phyloP scores from a whole-genome alignment of 2,888 invertebrate species.

The Meandrusa payeni region DNA sequence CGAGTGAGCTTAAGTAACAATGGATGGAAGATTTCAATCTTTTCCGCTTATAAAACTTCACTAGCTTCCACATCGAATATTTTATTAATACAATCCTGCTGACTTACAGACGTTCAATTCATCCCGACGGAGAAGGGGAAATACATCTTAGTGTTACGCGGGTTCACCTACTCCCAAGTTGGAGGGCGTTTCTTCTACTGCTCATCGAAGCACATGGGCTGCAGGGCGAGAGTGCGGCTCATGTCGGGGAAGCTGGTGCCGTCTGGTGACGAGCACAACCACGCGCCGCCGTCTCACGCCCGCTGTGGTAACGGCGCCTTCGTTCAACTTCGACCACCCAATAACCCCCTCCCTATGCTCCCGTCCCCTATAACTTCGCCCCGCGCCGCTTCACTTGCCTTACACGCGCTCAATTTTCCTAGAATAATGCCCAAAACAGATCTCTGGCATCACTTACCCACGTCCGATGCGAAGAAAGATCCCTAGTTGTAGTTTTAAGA shows the following conservation, averaged over 20 bases:
- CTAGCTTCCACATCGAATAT: too few species aligned
- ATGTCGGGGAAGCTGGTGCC: constrained; percentile 62
- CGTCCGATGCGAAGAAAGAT: constrained; percentile 60
- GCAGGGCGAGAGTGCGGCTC: constrained; percentile 64
- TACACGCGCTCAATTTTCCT: constrained; percentile 64
- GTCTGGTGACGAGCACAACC: constrained; percentile 67
- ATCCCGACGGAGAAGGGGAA: constrained; percentile 77
- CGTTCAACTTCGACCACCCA: constrained; percentile 65
- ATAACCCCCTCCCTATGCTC: constrained; percentile 38
- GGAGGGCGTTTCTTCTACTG: constrained; percentile 76
- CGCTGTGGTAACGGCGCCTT: constrained; percentile 74
- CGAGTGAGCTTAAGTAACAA: too few species aligned
- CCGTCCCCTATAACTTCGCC: constrained; percentile 54
- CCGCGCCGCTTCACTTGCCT: constrained; percentile 53
- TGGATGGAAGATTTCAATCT: too few species aligned
- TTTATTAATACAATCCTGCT: constrained; percentile 22
- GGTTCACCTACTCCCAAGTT: constrained; percentile 74
- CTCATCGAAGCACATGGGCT: constrained; percentile 74
- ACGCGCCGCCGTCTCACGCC: constrained; percentile 70
- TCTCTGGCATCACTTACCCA: constrained; percentile 56
- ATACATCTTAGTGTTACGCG: constrained; percentile 68
- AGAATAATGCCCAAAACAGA: constrained; percentile 69
- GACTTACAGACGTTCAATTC: constrained; percentile 75
- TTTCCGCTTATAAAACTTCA: too few species aligned
- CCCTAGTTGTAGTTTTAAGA: constrained; percentile 27